Conservation (phyloP, 2,113 vertebrate species). For the Clarias magur region DNA sequence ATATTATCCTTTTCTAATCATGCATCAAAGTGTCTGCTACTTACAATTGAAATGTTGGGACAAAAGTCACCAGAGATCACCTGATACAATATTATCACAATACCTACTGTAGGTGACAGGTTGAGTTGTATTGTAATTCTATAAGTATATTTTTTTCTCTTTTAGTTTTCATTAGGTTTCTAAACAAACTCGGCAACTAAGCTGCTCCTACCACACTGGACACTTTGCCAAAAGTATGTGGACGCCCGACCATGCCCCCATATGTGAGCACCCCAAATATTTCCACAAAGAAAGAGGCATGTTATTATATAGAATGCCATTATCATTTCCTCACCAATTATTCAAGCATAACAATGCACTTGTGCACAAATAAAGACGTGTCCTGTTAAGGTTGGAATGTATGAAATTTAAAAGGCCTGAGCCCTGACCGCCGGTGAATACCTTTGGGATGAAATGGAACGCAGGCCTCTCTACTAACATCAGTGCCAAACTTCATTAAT, state of each 20-base stretch:
- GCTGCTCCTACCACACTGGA: too few relatives aligned
- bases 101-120: too few relatives aligned
- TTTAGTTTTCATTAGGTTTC: too few relatives aligned
- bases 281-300: not conserved
- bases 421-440: not conserved
- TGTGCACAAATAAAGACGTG: not conserved
- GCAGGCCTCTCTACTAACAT: not conserved
- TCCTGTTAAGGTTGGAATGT: not conserved
- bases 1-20: not conserved
- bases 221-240: not conserved
- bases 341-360: not conserved
- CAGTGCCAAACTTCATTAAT: not conserved
- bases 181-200: too few relatives aligned
- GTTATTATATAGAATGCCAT: not conserved
- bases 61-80: too few relatives aligned
- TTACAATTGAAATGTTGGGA: not conserved
- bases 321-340: not conserved
- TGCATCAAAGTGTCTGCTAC: not conserved
- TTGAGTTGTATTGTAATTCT: too few relatives aligned
- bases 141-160: too few relatives aligned
- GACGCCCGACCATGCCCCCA: not conserved
- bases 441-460: not conserved
- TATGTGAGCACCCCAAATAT: not conserved
- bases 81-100: too few relatives aligned
- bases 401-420: not conserved